Percentiles rank a stretch among this genome's conserved stretches.
phyloP scores from a whole-genome alignment of 1,140 invertebrate species.

The Coboldia fuscipes region DNA sequence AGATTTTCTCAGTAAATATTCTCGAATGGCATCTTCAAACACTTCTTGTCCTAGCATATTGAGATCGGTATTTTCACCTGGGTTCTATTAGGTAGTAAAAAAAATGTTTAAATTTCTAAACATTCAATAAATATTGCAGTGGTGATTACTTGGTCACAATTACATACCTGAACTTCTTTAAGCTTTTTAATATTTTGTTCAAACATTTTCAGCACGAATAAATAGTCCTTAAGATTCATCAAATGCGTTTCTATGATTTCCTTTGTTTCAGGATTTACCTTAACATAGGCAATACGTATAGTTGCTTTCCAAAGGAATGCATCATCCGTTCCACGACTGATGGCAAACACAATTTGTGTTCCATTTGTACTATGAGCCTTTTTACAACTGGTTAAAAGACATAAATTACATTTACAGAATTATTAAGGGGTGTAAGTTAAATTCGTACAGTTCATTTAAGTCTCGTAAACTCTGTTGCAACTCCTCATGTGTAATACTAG shows the following conservation, averaged over 20 bases:
- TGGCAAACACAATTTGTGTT: slow-evolving; percentile 38
- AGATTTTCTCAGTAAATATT: too few species aligned
- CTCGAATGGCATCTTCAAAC: too few species aligned
- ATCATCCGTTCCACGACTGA: slow-evolving; percentile 38
- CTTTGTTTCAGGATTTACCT: slow-evolving; percentile 26
- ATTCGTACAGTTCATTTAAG: slow-evolving; percentile 27
- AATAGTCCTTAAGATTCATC: slow-evolving; percentile 35
- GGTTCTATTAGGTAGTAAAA: slow-evolving; percentile 2
- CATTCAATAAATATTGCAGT: slow-evolving; percentile 17
- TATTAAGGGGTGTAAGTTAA: too few species aligned
- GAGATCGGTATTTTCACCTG: slow-evolving; percentile 4
- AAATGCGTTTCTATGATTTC: slow-evolving; percentile 30
- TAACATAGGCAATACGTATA: slow-evolving; percentile 39
- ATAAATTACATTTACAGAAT: too few species aligned
- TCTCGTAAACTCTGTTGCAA: slow-evolving; percentile 24
- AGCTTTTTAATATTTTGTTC: slow-evolving; percentile 3
- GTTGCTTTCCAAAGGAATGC: slow-evolving; percentile 45
- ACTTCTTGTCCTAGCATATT: too few species aligned
- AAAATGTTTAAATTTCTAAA: not conserved
- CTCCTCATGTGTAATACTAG: slow-evolving; percentile 25
- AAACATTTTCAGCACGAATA: slow-evolving; percentile 27
- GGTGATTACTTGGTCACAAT: slow-evolving; percentile 7
- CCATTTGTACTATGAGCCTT: too few species aligned
- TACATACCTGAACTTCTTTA: not conserved
- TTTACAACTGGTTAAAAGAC: too few species aligned